phyloP scores from a whole-genome alignment of 2,113 vertebrate species.

The Thryonomys swinderianus region DNA sequence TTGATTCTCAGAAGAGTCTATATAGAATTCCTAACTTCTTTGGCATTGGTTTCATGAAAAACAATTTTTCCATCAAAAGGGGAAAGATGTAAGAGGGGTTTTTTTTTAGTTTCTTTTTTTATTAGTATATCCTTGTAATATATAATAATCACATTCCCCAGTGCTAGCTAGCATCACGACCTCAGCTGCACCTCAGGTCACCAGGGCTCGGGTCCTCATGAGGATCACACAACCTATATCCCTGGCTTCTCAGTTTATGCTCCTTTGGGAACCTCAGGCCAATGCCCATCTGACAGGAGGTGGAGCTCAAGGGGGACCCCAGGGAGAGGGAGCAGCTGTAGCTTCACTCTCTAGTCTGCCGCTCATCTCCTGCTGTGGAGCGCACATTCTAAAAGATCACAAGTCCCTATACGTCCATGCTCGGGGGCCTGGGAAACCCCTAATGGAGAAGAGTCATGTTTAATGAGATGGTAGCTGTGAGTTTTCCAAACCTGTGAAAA shows the following conservation, averaged over 20 bases:
- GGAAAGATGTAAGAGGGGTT: no score
- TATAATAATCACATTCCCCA: not conserved
- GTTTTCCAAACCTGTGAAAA: not conserved
- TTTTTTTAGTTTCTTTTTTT: not conserved
- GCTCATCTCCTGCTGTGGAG: not conserved
- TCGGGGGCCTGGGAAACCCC: not conserved
- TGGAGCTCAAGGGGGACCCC: not conserved
- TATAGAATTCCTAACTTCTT: not conserved
- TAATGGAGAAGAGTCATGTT: not conserved
- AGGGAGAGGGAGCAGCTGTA: not conserved
- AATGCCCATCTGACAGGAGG: not conserved
- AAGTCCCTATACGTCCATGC: not conserved
- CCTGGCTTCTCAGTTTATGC: not conserved
- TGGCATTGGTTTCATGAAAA: not conserved
- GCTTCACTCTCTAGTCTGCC: not conserved
- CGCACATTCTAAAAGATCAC: not conserved
- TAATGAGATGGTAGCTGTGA: not conserved
- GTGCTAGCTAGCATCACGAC: not conserved
- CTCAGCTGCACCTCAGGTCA: not conserved
- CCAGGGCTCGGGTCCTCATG: not conserved
- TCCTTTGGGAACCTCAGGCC: not conserved
- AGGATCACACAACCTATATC: not conserved
- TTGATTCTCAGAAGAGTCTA: not conserved
- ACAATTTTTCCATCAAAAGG: not conserved
- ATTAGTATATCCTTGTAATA: not conserved